These are phyloP conservation scores for Drepana arcuata DNA, from an alignment of 1,140 invertebrate genomes.

Conservation along the genomic window DNA sequence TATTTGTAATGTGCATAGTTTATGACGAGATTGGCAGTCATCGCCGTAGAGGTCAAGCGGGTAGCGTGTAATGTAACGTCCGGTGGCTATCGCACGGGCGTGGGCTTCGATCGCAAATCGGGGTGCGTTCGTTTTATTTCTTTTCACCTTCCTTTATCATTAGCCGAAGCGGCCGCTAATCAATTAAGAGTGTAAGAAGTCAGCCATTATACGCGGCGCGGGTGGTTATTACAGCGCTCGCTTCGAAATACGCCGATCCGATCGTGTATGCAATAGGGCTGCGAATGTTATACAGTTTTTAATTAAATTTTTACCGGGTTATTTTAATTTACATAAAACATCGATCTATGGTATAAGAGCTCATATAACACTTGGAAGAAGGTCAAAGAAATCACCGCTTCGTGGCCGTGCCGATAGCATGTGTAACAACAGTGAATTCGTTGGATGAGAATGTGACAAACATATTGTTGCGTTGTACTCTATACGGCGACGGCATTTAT, in stretches of 20 bases:
- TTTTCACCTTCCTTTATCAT: constrained; percentile 69
- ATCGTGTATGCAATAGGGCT: constrained; percentile 67
- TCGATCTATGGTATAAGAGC: not conserved
- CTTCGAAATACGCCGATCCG: constrained; percentile 64
- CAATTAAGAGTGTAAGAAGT: constrained; percentile 71
- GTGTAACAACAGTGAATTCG: constrained; percentile 43
- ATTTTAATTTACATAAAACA: constrained; percentile 15
- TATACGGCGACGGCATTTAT: constrained; percentile 63
- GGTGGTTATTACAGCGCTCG: constrained; percentile 63
- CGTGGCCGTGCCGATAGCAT: constrained; percentile 8
- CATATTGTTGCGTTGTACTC: constrained; percentile 53
- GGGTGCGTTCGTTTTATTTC: constrained; percentile 57
- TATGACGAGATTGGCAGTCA: not conserved
- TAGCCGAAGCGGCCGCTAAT: constrained; percentile 67
- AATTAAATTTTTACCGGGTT: constrained; percentile 47
- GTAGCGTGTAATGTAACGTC: constrained; percentile 21
- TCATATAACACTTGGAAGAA: constrained; percentile 6
- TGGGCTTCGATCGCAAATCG: constrained; percentile 48
- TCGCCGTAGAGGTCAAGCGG: not conserved
- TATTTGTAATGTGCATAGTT: constrained; percentile 2
- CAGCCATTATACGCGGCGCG: constrained; percentile 61
- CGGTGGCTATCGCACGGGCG: constrained; percentile 32
- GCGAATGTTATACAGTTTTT: constrained; percentile 63
- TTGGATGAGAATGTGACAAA: constrained; percentile 48
- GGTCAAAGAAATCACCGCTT: constrained; percentile 7